Percentiles rank a stretch among this genome's conserved stretches.
phyloP scores from a whole-genome alignment of 2,888 invertebrate genomes.

The Melanophora roralis region DNA sequence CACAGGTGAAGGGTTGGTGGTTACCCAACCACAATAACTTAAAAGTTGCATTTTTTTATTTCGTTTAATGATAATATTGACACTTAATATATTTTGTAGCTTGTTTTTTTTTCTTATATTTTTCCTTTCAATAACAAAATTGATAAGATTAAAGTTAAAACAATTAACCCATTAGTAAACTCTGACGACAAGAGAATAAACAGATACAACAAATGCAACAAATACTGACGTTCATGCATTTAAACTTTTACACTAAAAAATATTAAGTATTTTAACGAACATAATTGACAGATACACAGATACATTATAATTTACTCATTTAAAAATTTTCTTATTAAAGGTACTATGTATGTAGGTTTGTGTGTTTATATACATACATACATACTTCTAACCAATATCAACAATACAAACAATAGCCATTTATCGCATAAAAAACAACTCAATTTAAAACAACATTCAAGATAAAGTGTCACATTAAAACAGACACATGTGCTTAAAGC shows the following conservation, averaged over 20 bases:
- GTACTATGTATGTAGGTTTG: not conserved
- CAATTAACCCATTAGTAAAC: constrained; percentile 60
- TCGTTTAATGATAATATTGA: constrained; percentile 40
- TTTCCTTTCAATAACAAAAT: constrained; percentile 58
- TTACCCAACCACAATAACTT: not conserved
- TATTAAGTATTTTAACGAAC: constrained; percentile 29
- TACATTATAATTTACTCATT: not conserved
- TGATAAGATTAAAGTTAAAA: constrained; percentile 62
- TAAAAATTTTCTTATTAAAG: not conserved
- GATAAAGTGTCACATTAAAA: constrained; percentile 28
- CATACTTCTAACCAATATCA: not conserved
- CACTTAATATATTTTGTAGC: constrained; percentile 49
- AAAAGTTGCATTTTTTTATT: constrained; percentile 14
- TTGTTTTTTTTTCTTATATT: not conserved
- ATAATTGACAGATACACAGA: constrained; percentile 20
- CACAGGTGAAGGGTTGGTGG: not conserved
- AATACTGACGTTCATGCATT: not conserved
- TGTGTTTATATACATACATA: not conserved
- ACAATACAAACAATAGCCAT: not conserved
- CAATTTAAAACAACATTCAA: constrained; percentile 30
- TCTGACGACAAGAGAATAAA: constrained; percentile 45
- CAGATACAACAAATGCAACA: constrained; percentile 20
- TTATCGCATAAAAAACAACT: constrained; percentile 23
- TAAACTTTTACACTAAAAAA: not conserved
- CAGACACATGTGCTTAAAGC: not conserved